Conservation (phyloP, 92 coral and sea anemone species). For the Siderastrea siderea region DNA sequence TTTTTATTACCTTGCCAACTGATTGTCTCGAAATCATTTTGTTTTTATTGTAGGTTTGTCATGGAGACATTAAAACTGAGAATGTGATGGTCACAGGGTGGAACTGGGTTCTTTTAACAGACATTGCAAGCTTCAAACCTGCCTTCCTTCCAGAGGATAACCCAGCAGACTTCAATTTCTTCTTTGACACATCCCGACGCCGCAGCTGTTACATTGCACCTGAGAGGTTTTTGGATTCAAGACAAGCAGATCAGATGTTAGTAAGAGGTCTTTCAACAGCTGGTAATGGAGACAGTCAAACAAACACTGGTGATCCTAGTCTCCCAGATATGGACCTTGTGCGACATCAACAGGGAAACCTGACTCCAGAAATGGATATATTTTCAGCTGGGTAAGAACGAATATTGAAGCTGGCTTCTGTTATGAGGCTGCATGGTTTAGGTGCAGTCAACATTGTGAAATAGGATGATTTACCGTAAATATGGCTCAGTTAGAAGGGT, state of each 20-base stretch:
- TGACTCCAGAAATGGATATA: slow-evolving; percentile 96
- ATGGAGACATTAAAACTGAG: slow-evolving; percentile 98
- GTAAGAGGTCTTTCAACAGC: slow-evolving; percentile 48
- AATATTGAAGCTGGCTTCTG: not conserved
- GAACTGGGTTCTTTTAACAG: slow-evolving; percentile 96
- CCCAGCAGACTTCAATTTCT: slow-evolving; percentile 98
- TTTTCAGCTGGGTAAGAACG: slow-evolving; percentile 91
- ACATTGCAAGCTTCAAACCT: slow-evolving; percentile 96
- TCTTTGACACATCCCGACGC: slow-evolving; percentile 97
- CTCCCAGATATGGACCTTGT: slow-evolving; percentile 93
- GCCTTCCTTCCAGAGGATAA: slow-evolving; percentile 96
- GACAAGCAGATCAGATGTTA: slow-evolving; percentile 79
- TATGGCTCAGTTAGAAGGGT: too few relatives aligned
- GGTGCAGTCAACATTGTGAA: too few relatives aligned
- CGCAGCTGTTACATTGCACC: slow-evolving; percentile 98
- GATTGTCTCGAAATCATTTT: not conserved
- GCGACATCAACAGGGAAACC: slow-evolving; percentile 81
- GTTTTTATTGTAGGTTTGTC: slow-evolving; percentile 77
- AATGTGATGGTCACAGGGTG: slow-evolving; percentile 97
- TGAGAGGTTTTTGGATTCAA: slow-evolving; percentile 91
- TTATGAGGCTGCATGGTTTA: too few relatives aligned
- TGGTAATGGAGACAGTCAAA: slow-evolving; percentile 50
- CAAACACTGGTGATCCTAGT: slow-evolving; percentile 56
- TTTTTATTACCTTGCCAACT: too few relatives aligned
- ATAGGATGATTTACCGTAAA: too few relatives aligned